phyloP scores from a whole-genome alignment of 2,888 invertebrate genomes.

The Didymodactylos carnosus region DNA sequence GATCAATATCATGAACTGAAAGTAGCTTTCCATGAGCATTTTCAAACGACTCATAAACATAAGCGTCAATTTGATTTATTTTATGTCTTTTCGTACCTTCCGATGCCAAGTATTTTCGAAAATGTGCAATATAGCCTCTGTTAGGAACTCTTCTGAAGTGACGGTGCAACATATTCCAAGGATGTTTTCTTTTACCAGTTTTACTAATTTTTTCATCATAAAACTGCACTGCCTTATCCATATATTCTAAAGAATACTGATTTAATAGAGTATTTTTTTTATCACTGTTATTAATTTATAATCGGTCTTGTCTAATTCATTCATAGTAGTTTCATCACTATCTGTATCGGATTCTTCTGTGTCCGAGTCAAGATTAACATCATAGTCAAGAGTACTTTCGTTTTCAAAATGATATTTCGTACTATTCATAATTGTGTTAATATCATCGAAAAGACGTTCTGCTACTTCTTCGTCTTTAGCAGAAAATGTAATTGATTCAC shows the following conservation, averaged over 20 bases:
- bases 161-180: no score
- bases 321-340: neutral
- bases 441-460: neutral
- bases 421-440: neutral
- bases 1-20: no score
- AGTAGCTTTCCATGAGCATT: no score
- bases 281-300: neutral
- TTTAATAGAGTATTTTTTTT: neutral
- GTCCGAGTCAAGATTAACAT: neutral
- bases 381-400: neutral
- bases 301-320: neutral
- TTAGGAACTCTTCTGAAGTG: no score
- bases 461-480: neutral
- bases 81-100: no score
- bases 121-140: no score
- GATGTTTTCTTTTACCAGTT: no score
- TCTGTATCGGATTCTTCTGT: neutral
- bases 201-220: neutral
- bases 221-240: neutral
- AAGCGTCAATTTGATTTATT: no score
- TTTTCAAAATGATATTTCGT: neutral
- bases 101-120: no score
- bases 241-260: neutral
- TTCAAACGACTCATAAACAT: no score
- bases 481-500: neutral